Evolutionary conservation across 2,888 invertebrate species (phyloP).

Genomic region (Tiliacea citrago): DNA sequence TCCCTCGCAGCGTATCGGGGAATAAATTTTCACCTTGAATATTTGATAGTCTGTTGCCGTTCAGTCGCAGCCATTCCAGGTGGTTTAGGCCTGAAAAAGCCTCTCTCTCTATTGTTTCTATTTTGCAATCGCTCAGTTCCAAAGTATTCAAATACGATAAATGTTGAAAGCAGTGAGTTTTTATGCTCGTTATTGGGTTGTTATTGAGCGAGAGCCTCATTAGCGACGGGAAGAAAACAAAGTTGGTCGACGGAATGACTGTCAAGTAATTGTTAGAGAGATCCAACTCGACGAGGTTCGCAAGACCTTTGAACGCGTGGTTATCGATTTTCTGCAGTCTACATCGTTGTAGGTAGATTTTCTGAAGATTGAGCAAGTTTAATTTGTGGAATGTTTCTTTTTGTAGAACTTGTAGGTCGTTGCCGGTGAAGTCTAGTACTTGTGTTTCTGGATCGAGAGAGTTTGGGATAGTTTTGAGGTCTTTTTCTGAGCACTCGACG

Average conservation of each 20-base stretch:
- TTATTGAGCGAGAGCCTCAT: constrained; percentile 95
- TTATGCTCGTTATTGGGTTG: constrained; percentile 95
- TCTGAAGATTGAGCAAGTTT: constrained; percentile 96
- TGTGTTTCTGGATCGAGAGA: constrained; percentile 96
- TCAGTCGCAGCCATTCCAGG: constrained; percentile 96
- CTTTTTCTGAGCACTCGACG: constrained; percentile 96
- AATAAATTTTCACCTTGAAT: constrained; percentile 93
- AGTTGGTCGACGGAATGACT: constrained; percentile 94
- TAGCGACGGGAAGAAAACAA: constrained; percentile 94
- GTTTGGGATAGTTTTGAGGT: constrained; percentile 94
- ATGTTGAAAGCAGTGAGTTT: constrained; percentile 93
- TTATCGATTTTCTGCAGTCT: constrained; percentile 94
- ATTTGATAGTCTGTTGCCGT: constrained; percentile 94
- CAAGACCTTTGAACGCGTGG: constrained; percentile 95
- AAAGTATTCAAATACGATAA: constrained; percentile 94
- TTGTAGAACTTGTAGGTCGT: constrained; percentile 94
- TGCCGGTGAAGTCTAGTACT: constrained; percentile 96
- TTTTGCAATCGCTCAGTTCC: constrained; percentile 95
- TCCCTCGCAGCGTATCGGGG: constrained; percentile 94
- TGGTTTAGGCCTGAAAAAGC: constrained; percentile 95
- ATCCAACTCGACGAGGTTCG: constrained; percentile 97
- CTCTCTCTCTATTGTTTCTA: constrained; percentile 94
- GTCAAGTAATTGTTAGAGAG: constrained; percentile 95
- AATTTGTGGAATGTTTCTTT: constrained; percentile 95
- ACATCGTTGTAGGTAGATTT: constrained; percentile 95